phyloP scores from a whole-genome alignment of 2,113 vertebrate species.

The Laterallus jamaicensis region DNA sequence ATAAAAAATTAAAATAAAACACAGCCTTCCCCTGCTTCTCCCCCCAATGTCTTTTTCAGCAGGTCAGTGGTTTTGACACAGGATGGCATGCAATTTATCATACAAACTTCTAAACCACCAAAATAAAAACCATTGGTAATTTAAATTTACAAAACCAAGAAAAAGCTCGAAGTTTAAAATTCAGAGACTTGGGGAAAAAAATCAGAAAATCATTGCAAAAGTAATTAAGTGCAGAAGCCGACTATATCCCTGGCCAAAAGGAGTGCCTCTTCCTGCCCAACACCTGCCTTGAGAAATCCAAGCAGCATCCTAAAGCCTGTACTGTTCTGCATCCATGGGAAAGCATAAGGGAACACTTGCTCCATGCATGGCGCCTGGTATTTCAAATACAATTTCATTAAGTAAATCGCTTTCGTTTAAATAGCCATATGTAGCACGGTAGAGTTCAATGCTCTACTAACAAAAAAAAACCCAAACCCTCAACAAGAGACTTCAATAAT shows the following conservation, averaged over 20 bases:
- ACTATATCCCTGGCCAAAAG: constrained; percentile 21
- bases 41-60: not conserved
- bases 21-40: too few species aligned
- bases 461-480: not conserved
- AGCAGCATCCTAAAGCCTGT: not conserved
- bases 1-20: too few species aligned
- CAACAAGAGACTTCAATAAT: not conserved
- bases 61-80: not conserved
- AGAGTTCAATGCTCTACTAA: not conserved
- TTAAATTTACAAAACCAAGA: not conserved
- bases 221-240: not conserved
- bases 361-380: not conserved
- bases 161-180: not conserved
- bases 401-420: not conserved
- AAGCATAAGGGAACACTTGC: not conserved
- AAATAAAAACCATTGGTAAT: not conserved
- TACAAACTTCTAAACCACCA: not conserved
- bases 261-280: not conserved
- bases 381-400: not conserved
- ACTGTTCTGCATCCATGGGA: not conserved
- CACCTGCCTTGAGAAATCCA: not conserved
- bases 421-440: not conserved
- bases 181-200: constrained; percentile 6
- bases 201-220: not conserved
- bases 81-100: not conserved